Base-by-base conservation (phyloP, 2,888 invertebrate species). In the Ornithoptera priamus region DNA sequence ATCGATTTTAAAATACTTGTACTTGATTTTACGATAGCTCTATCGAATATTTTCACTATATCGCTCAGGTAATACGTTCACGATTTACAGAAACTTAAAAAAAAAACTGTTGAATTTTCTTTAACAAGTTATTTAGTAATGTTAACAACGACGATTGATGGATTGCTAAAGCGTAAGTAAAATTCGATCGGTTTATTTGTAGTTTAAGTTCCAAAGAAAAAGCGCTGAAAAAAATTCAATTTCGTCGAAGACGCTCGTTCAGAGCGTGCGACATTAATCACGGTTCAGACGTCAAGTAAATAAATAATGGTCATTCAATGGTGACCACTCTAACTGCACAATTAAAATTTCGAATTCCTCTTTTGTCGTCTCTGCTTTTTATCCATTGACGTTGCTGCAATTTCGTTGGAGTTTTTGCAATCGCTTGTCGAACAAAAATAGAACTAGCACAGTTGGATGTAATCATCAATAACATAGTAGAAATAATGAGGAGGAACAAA, bases 271-370 rank as follows among this genome's bases (percentile, higher is more conserved):
- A 63, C 70, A 81, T 80, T 78, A 77, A 81, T 81, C 81, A 79
- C 77, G 72, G 72, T 78, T 72, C 75, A 72, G 72, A 72, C 74
- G 74, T 75, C 75, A 75, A 75, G 65, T 70, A 72, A 65, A 72
- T 72, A 74, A 74, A 76, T 69, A 74, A 75, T 73, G 67, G 72
- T 65, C 69, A 73, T 67, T 67, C 67, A 64, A 67, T 70, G 64
- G 70, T 70, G 63, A 67, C 59, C 60, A 70, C 70, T 70, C 70
- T 70, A 70, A 70, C 70, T 67, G 70, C 64, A 70, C 70, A 70
- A 85, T 84, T 85, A 85, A 85, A 85, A 84, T 83, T 84, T 82
- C 80, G 81, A 79, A 81, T 76, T 75, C 84, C 84, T 76, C 79
- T 84, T 83, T 78, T 81, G 82, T 71, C 74, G 74, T 71, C 70